phyloP scores from a whole-genome alignment of 2,888 invertebrate species.

The Amaurobius ferox region DNA sequence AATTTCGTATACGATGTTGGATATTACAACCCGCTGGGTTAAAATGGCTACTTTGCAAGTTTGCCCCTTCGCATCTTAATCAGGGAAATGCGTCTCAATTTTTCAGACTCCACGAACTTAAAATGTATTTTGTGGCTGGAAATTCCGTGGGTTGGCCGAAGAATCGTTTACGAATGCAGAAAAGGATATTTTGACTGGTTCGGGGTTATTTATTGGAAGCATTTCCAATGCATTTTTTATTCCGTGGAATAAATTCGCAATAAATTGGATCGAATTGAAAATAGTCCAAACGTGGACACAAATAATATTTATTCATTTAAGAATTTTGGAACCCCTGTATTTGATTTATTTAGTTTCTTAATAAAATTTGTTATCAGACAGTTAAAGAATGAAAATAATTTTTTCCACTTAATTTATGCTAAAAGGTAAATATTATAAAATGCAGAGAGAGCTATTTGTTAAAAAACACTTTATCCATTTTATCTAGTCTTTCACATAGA shows the following conservation, averaged over 20 bases:
- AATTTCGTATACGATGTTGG: slow-evolving; percentile 59
- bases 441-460: too few relatives aligned
- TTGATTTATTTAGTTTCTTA: too few relatives aligned
- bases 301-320: too few relatives aligned
- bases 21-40: slow-evolving; percentile 54
- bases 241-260: slow-evolving; percentile 15
- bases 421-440: too few relatives aligned
- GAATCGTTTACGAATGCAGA: slow-evolving; percentile 22
- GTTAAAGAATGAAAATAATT: too few relatives aligned
- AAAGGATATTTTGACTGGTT: neutral
- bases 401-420: too few relatives aligned
- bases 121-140: slow-evolving; percentile 52
- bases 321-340: neutral
- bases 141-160: neutral
- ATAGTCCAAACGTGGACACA: neutral
- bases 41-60: slow-evolving; percentile 67
- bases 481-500: too few relatives aligned
- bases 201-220: neutral
- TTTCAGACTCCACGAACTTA: slow-evolving; percentile 50
- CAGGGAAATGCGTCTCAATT: slow-evolving; percentile 50
- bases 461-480: too few relatives aligned
- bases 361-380: too few relatives aligned
- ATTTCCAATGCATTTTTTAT: slow-evolving; percentile 19
- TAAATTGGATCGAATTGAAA: neutral
- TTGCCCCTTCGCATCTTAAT: slow-evolving; percentile 60